These are phyloP conservation scores for Drosophila kanapiae DNA, from an alignment of 1,140 invertebrate species.

Conservation along the genomic window DNA sequence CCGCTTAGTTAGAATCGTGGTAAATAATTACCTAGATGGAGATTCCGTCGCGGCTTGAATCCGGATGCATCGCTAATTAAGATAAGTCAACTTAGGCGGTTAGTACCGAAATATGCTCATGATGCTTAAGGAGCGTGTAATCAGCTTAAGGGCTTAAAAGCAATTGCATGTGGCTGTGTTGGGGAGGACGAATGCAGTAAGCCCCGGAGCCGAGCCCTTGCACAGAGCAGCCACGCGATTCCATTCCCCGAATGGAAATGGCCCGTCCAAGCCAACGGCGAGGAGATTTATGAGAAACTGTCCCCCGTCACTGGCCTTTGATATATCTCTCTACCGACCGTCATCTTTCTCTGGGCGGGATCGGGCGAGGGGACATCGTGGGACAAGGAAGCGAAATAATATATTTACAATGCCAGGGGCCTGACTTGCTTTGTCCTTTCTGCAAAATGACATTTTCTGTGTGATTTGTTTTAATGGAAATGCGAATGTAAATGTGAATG, in stretches of 20 bases:
- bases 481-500: slow-evolving; percentile 62
- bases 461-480: slow-evolving; percentile 83
- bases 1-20: no score
- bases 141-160: slow-evolving; percentile 13
- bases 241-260: slow-evolving; percentile 11
- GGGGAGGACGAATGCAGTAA: slow-evolving; percentile 18
- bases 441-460: slow-evolving; percentile 82
- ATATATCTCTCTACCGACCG: slow-evolving; percentile 33
- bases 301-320: slow-evolving; percentile 61
- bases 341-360: slow-evolving; percentile 1
- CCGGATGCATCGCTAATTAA: slow-evolving; percentile 30
- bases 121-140: slow-evolving; percentile 11
- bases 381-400: slow-evolving; percentile 38
- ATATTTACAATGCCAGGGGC: slow-evolving; percentile 70
- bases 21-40: slow-evolving; percentile 21
- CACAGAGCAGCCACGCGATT: slow-evolving; percentile 16
- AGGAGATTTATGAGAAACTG: slow-evolving; percentile 74
- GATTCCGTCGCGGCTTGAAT: slow-evolving; percentile 1
- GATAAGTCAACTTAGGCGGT: slow-evolving; percentile 24
- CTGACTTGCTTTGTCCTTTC: slow-evolving; percentile 67
- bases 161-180: slow-evolving; percentile 24
- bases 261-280: slow-evolving; percentile 16
- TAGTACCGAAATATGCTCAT: slow-evolving; percentile 14
- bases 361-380: slow-evolving; percentile 7
- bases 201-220: neutral